Evolutionary conservation across 2,888 invertebrate genomes (phyloP), one percentile per base, ranked within the genome.

Genomic region (Hypena proboscidalis): DNA sequence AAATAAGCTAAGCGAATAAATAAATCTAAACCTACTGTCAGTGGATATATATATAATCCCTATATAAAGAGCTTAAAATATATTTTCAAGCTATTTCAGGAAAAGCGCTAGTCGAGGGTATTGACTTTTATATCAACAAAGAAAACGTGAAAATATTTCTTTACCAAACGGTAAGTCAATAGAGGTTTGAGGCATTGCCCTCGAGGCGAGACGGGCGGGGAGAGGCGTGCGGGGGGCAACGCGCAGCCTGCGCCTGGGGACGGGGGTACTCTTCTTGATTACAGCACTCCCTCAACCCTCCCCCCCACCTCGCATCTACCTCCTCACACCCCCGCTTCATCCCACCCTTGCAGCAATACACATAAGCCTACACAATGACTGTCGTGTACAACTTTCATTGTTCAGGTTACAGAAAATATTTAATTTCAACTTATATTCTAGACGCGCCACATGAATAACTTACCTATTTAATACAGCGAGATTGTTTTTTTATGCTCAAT

Each of bases 181-280:
- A 90, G 83, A 84, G 81, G 81, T 85, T 85, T 86, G 85, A 87
- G 83, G 86, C 86, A 85, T 86, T 85, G 84, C 87, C 88, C 88
- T 80, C 81, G 76, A 80, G 78, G 80, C 60, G 68, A 50, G 62
- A 62, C 54, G 62, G 58, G 58, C 31, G 36, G 43, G 42, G 41
- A 46, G 63, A 44, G 66, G 65, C 47, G 72, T 65, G 58, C 55
- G 65, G 61, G 52, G 60, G 19, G 60, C 41, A 45, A 55, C 49
- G 65, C 61, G 62, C 64, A 64, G 74, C 69, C 65, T 61, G 77
- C 75, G 84, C 80, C 87, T 80, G 66, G 89, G 90, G 90, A 89
- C 88, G 84, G 74, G 76, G 81, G 85, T 90, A 91, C 91, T 91
- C 90, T 90, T 87, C 90, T 91, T 91, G 91, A 91, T 91, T 91